Conservation (phyloP, 2,888 invertebrate species). For the Eilema sororculum region DNA sequence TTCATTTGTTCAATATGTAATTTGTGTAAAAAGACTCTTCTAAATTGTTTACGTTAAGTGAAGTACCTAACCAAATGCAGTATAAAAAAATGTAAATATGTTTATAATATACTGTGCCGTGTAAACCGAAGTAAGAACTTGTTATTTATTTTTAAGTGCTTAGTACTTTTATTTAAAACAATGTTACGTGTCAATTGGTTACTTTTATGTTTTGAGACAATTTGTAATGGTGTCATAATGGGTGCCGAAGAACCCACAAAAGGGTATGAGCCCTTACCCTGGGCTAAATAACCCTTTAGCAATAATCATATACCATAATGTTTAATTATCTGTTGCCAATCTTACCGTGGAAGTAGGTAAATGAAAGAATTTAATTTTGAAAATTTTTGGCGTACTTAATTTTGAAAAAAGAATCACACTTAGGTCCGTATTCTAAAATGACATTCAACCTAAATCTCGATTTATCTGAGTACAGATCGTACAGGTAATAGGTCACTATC, state of each 20-base stretch:
- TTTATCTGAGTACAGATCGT: too few species aligned
- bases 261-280: too few species aligned
- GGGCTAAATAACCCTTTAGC: neutral
- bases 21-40: too few species aligned
- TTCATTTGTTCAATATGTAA: too few species aligned
- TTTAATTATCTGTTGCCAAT: neutral
- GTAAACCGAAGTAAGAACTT: constrained; percentile 45
- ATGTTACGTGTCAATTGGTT: constrained; percentile 30
- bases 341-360: neutral
- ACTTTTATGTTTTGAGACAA: constrained; percentile 21
- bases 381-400: too few species aligned
- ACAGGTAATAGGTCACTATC: too few species aligned
- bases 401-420: too few species aligned
- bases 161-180: constrained; percentile 30
- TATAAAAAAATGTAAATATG: constrained; percentile 27
- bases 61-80: too few species aligned
- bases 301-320: neutral
- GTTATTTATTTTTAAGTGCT: constrained; percentile 58
- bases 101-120: constrained; percentile 27
- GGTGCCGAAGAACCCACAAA: neutral
- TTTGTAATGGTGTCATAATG: neutral
- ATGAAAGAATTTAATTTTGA: too few species aligned
- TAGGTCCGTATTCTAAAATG: too few species aligned
- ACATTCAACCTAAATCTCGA: too few species aligned
- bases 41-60: too few species aligned